Percentiles rank a stretch among this genome's conserved stretches.
Evolutionary conservation across 2,797 vertebrate genomes (phyloP).

Genomic region (Enteromius radiatus): DNA sequence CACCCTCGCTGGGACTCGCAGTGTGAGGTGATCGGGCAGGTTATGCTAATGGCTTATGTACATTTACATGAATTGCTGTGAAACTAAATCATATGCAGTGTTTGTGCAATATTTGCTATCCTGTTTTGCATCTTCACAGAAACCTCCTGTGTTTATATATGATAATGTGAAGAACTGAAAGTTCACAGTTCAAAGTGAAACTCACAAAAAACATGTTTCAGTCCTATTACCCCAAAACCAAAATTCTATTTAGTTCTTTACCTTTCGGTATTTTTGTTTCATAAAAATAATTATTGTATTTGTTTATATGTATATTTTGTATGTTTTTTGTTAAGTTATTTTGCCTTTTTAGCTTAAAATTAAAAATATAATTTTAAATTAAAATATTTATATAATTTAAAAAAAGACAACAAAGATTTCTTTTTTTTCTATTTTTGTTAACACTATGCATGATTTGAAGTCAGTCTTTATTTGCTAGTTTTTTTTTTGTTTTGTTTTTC

Average conservation of each 20-base stretch:
- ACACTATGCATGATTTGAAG: too few species aligned
- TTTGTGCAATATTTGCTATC: neutral
- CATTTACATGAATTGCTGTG: neutral
- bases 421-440: too few species aligned
- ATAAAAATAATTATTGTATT: neutral
- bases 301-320: neutral
- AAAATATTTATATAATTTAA: too few species aligned
- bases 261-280: neutral
- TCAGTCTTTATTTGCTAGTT: too few species aligned
- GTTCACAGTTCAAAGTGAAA: too few species aligned
- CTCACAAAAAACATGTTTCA: neutral
- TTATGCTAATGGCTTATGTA: conserved; percentile 6
- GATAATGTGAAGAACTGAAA: conserved; percentile 9
- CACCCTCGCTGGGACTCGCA: neutral
- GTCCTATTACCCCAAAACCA: neutral
- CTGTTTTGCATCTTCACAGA: neutral
- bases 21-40: neutral
- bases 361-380: too few species aligned
- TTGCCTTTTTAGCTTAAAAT: too few species aligned
- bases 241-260: neutral
- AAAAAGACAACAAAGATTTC: too few species aligned
- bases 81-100: neutral
- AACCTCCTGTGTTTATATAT: conserved; percentile 8
- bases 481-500: too few species aligned
- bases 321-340: neutral